Base-by-base conservation (phyloP, 2,888 invertebrate species). In the Oligia fasciuncula region DNA sequence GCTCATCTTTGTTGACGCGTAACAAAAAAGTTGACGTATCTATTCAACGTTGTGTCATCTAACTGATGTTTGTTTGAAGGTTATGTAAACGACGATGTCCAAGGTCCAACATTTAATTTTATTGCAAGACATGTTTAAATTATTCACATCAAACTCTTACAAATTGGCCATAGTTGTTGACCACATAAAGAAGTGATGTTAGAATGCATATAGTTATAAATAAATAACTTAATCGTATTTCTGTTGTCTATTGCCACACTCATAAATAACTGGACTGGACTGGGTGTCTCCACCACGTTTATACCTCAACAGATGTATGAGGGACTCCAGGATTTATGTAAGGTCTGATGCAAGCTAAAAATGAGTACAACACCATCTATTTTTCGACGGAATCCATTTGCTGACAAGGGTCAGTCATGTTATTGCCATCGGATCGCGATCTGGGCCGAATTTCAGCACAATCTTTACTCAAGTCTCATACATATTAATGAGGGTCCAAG, bases 321-420 rank as follows among this genome's bases (percentile, higher is more conserved):
- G 91, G 94, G 92, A 74, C 91, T 86, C 76, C 80, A 87, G 91
- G 94, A 95, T 95, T 94, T 95, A 95, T 95, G 91, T 91, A 85
- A 89, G 94, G 93, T 90, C 90, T 92, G 91, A 91, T 90, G 91
- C 91, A 85, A 85, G 91, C 90, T 88, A 91, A 93, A 94, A 94
- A 91, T 93, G 90, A 93, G 91, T 89, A 91, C 91, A 93, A 85
- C 92, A 90, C 93, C 93, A 93, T 93, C 92, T 94, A 93, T 94
- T 92, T 91, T 91, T 91, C 87, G 85, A 88, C 86, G 88, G 87
- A 88, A 90, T 88, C 92, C 93, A 93, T 94, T 94, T 93, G 93
- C 93, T 95, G 95, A 96, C 95, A 94, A 89, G 94, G 95, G 95
- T 94, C 92, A 91, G 90, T 91, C 90, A 91, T 93, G 92, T 93